A percentile compares a stretch with the other conserved stretches of the same genome.
Conservation (phyloP, 2,888 invertebrate genomes). For the Tipula unca region DNA sequence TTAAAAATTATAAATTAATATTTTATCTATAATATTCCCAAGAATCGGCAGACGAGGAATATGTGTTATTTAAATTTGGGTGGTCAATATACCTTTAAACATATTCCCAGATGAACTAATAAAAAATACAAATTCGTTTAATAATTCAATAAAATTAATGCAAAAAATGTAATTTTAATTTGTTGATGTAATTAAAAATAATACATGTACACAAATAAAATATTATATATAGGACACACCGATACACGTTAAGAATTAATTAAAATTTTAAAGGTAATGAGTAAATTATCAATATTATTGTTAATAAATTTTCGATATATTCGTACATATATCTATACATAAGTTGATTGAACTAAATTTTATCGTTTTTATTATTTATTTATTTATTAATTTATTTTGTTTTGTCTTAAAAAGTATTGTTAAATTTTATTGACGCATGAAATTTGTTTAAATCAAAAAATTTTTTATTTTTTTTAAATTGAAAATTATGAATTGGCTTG, state of each 20-base stretch:
- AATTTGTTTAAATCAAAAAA: no score
- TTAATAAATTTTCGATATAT: background rate
- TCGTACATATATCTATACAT: background rate
- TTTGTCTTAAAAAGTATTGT: background rate
- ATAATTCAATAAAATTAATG: background rate
- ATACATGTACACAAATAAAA: background rate
- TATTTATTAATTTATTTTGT: background rate
- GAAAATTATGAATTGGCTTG: background rate
- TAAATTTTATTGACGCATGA: background rate
- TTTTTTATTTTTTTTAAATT: background rate
- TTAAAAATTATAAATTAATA: background rate
- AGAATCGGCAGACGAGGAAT: background rate
- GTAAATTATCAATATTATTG: background rate
- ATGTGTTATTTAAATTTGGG: background rate
- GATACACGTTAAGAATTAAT: background rate
- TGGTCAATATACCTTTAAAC: background rate
- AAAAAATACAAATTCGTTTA: background rate
- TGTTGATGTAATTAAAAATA: background rate
- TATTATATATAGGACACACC: background rate
- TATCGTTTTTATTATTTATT: background rate
- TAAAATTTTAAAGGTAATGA: background rate
- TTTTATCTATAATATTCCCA: background rate
- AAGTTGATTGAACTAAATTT: conserved; percentile 1
- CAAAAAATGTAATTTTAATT: background rate
- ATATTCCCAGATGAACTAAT: background rate